Percentiles rank a stretch among this genome's conserved stretches.
These are phyloP conservation scores for Prunella himalayana DNA, from an alignment of 2,113 vertebrate genomes.

Conservation along the genomic window DNA sequence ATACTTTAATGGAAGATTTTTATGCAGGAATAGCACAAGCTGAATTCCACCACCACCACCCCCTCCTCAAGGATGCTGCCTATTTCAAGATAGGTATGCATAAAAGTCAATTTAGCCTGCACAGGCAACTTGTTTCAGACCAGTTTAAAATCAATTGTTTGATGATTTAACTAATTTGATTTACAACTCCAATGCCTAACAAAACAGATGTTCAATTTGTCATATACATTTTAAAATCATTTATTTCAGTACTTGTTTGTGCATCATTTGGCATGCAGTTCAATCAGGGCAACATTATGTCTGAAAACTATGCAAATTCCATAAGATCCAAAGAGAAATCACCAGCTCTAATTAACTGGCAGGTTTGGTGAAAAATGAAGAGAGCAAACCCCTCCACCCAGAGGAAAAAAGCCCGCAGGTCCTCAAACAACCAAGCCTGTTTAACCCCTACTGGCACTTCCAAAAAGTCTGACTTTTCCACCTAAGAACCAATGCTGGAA, in stretches of 20 bases:
- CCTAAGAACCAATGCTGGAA: background rate
- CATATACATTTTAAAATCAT: background rate
- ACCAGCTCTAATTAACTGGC: background rate
- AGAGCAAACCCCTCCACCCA: background rate
- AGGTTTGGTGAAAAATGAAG: background rate
- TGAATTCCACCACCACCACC: background rate
- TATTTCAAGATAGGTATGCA: background rate
- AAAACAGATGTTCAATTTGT: background rate
- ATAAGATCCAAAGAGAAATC: background rate
- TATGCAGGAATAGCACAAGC: background rate
- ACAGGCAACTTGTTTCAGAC: background rate
- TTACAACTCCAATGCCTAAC: background rate
- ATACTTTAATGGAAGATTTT: background rate
- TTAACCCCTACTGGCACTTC: background rate
- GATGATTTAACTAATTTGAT: background rate
- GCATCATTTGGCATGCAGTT: background rate
- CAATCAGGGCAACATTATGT: background rate
- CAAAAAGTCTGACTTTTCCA: background rate
- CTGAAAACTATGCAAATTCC: background rate
- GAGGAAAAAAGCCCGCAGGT: background rate
- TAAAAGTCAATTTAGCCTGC: background rate
- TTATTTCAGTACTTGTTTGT: background rate
- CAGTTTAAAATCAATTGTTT: background rate
- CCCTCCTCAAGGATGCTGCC: background rate
- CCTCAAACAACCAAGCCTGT: background rate